Evolutionary conservation across 2,888 invertebrate species (phyloP), one percentile per base, ranked within the genome.

Genomic region (Meteorus cinctellus): DNA sequence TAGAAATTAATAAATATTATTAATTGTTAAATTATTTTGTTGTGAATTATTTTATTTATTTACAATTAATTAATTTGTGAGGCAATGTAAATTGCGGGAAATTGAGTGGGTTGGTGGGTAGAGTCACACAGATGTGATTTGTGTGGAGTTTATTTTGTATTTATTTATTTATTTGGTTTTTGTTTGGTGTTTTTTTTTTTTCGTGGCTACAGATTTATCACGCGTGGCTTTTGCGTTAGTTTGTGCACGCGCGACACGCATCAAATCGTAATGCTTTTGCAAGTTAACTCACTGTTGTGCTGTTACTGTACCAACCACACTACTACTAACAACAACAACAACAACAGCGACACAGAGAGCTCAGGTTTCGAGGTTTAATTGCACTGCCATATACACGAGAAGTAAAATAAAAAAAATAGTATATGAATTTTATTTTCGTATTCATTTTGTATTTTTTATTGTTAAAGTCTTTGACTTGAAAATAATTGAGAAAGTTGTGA

Each of bases 341-440:
- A 45, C n/a, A 48, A 48, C n/a, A 78, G 79, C 68, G 76, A 79
- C 75, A 77, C 74, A 81, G 79, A 79, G 60, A 62, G 60, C 83
- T 86, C 85, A 73, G 79, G 82, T 86, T 85, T 83, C 83, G 81
- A 79, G 80, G 78, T 85, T 84, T 84, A 86, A 86, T 86, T 86
- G 83, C 82, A 80, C 78, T 78, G 81, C 66, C 73, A 76, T 74
- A 70, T 10, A 70, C 60, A 29, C 16, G 16, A 29, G 5, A 63
- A 31, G 2, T n/a, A 31, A 63, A 45, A 41, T 29, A 19, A 27
- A 36, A 51, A 68, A 68, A 48, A 31, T 24, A 27, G 16, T 29
- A 19, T 41, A 12, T 31, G 41, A 34, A 45, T 41, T 19, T 51
- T 12, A n/a, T n/a, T 24, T 24, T 55, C 36, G 4, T n/a, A 10